phyloP scores from a whole-genome alignment of 2,113 vertebrate genomes.

The Grallaria varia region DNA sequence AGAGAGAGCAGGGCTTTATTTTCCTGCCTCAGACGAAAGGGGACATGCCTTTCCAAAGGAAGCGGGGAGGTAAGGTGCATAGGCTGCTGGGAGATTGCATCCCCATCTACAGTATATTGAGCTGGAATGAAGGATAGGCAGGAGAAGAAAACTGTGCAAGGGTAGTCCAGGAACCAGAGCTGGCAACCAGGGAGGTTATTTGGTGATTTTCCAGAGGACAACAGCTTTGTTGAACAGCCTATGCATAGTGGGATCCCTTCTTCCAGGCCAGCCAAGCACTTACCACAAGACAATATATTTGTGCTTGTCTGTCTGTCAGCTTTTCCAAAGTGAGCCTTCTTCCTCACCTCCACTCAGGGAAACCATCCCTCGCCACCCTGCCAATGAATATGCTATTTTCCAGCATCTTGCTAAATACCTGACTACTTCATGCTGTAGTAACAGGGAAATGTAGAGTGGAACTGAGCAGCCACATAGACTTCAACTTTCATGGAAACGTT shows the following conservation, averaged over 20 bases:
- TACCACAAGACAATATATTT: not conserved
- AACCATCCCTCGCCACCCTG: not conserved
- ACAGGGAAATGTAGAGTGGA: not conserved
- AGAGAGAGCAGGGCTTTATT: not conserved
- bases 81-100: not conserved
- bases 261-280: slow-evolving; percentile 4
- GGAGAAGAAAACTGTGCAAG: not conserved
- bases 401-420: not conserved
- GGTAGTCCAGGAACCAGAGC: not conserved
- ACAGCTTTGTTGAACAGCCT: not conserved
- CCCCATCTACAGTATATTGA: slow-evolving; percentile 12
- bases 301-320: slow-evolving; percentile 7
- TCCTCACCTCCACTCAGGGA: not conserved
- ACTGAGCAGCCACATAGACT: not conserved
- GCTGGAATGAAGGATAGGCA: not conserved
- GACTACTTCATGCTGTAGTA: not conserved
- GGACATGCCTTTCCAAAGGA: not conserved
- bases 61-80: slow-evolving; percentile 11
- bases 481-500: not conserved
- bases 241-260: not conserved
- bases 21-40: not conserved
- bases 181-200: not conserved
- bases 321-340: slow-evolving; percentile 7
- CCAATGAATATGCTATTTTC: not conserved
- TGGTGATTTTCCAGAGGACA: slow-evolving; percentile 24